Evolutionary conservation across 2,113 vertebrate genomes (phyloP).

Genomic region (Vimba vimba): DNA sequence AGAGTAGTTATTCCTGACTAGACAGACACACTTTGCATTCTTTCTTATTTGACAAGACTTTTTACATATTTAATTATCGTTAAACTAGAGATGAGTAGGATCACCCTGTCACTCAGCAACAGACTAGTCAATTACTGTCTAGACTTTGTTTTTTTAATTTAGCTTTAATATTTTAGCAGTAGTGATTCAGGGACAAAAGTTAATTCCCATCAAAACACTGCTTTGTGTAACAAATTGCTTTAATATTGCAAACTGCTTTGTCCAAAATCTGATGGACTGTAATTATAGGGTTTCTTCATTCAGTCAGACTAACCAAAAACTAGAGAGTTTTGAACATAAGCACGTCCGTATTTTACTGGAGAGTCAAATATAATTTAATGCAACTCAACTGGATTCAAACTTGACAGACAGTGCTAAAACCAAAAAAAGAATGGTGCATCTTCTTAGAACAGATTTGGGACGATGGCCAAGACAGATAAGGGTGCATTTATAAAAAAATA

Average conservation of each 20-base stretch:
- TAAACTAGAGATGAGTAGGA: neutral
- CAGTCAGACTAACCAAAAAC: neutral
- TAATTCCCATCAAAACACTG: neutral
- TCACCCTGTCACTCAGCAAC: neutral
- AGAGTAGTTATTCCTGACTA: no score
- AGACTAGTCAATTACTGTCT: neutral
- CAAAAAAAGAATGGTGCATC: neutral
- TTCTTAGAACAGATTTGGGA: neutral
- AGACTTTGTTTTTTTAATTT: neutral
- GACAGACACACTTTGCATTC: no score
- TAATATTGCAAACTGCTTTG: no score
- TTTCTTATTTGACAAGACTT: neutral
- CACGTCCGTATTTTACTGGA: neutral
- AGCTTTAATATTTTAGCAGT: neutral
- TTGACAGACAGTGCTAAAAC: neutral
- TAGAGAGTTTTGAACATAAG: neutral
- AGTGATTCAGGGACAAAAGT: neutral
- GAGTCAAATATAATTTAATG: neutral
- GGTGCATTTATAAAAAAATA: conserved; percentile 29
- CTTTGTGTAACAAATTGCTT: neutral
- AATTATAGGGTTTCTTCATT: neutral
- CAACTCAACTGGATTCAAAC: neutral
- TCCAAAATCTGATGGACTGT: neutral
- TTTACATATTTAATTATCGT: neutral
- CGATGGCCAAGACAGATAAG: neutral